Percentiles rank a stretch among this genome's conserved stretches.
Evolutionary conservation across 2,797 vertebrate species (phyloP).

Genomic region (Lacerta agilis): DNA sequence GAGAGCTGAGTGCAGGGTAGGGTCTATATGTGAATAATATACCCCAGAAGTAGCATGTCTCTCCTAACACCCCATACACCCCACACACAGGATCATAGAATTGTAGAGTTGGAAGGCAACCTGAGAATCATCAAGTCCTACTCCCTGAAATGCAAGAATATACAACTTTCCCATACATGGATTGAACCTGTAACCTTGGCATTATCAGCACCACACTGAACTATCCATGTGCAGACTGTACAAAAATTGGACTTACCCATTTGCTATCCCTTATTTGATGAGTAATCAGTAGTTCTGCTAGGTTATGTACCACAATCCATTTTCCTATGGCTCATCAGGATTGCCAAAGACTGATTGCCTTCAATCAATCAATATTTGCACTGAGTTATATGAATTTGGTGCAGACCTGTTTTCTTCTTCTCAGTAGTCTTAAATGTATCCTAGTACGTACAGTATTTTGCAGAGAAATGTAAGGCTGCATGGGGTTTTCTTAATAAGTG

Average conservation of each 20-base stretch:
- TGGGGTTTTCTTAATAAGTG: constrained; percentile 55
- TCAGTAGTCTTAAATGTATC: not conserved
- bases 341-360: not conserved
- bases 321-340: not conserved
- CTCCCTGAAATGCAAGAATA: no score
- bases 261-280: not conserved
- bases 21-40: not conserved
- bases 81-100: no score
- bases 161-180: no score
- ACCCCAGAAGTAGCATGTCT: no score
- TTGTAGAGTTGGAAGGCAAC: no score
- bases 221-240: not conserved
- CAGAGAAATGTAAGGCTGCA: constrained; percentile 30
- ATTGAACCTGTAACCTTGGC: no score
- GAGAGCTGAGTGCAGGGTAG: not conserved
- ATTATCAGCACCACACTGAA: no score
- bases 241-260: not conserved
- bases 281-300: not conserved
- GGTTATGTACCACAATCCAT: not conserved
- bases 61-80: no score
- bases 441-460: not conserved
- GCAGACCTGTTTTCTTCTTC: rapidly evolving
- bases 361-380: not conserved
- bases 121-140: no score
- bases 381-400: not conserved